Evolutionary conservation across 2,797 vertebrate genomes (phyloP), one percentile per base, ranked within the genome.

Genomic region (Valencia hispanica): DNA sequence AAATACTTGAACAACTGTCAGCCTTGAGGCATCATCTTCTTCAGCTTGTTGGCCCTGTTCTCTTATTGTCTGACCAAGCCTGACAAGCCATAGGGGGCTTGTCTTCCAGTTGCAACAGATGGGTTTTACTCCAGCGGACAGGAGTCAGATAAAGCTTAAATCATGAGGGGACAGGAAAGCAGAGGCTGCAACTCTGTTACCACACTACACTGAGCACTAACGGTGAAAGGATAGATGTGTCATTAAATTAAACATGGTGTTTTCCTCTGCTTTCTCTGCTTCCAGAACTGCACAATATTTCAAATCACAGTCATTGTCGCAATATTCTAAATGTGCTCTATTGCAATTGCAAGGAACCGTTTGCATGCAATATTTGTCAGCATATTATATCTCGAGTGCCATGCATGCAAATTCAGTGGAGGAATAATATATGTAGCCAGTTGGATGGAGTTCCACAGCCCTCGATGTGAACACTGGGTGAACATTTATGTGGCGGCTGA

Each of bases 71-170:
- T 68, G 81, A 75, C 81, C 86, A 77, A 74, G 89, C 86, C 82
- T 91, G 88, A 90, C 88, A 90, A 77, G 80, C 74, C 82, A 89
- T 91, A 89, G 79, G 83, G 70, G 68, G 34, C 63, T 79, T 74
- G 90, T 91, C 89, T 74, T 82, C 83, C 84, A 61, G 74, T 14
- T 25, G 85, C 79, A 70, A 88, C 78, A 80, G 81, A 91, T 83
- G 84, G 86, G 86, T 78, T 69, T 66, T 32, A 78, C 79, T 91
- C 82, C 84, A 91, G 85, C 90, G 84, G 87, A 92, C 89, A 87
- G 50, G 79, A 83, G 73, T 84, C 84, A 71, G 85, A 92, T 86
- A 77, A 86, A 78, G 61, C 85, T 87, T 90, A 84, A 92, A 90
- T 93, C 84, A 93, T 30, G 75, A 82, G 77, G 85, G 61, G 78